phyloP scores from a whole-genome alignment of 2,797 vertebrate genomes.

The Pseudochromis fuscus region DNA sequence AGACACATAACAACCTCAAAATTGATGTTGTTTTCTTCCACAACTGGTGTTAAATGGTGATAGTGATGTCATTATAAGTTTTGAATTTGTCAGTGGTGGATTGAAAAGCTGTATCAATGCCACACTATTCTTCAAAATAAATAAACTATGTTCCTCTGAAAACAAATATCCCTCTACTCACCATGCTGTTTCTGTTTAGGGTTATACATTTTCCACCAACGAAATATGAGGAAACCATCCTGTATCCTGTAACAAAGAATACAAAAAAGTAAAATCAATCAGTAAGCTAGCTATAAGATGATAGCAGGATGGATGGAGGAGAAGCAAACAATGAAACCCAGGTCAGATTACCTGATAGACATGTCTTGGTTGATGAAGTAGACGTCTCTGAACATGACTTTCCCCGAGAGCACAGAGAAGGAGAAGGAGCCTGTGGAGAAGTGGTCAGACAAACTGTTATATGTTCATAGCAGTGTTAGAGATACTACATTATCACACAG shows the following conservation, averaged over 20 bases:
- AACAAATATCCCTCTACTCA: constrained; percentile 64
- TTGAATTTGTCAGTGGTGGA: too few species aligned
- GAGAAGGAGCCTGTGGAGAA: constrained; percentile 92
- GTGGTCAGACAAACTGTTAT: neutral
- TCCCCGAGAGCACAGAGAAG: constrained; percentile 97
- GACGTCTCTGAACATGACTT: constrained; percentile 99
- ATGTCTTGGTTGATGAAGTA: constrained; percentile 98
- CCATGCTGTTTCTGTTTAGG: constrained; percentile 99
- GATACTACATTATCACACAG: neutral
- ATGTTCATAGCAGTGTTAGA: neutral
- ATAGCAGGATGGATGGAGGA: neutral
- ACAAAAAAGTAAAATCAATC: neutral
- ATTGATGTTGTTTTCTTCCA: neutral
- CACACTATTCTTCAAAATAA: neutral
- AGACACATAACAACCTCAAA: neutral
- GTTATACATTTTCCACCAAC: constrained; percentile 99
- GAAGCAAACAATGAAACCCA: neutral
- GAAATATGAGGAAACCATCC: constrained; percentile 98
- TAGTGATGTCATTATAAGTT: too few species aligned
- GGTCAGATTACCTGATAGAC: constrained; percentile 92
- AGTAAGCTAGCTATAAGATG: neutral
- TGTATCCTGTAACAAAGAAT: constrained; percentile 88
- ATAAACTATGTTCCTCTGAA: neutral
- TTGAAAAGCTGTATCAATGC: too few species aligned
- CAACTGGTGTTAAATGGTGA: too few species aligned